phyloP scores from a whole-genome alignment of 1,140 invertebrate genomes.

The Marisa cornuarietis region DNA sequence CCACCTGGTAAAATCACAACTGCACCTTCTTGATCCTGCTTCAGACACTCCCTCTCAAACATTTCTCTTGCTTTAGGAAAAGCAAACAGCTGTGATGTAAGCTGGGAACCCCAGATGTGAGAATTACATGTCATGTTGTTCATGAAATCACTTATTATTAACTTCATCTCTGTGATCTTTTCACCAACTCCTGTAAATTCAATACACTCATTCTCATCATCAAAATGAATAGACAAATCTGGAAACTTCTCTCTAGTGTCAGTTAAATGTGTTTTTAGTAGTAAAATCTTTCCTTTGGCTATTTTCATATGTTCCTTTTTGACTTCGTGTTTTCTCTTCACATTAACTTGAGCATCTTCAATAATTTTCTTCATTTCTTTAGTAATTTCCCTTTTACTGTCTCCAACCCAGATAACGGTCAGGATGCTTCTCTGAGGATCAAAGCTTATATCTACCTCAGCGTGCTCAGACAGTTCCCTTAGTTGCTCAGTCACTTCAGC shows the following conservation, averaged over 20 bases:
- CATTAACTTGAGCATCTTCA: neutral
- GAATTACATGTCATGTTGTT: neutral
- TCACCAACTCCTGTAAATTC: slow-evolving; percentile 2
- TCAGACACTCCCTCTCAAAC: neutral
- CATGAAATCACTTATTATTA: neutral
- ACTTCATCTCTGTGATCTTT: neutral
- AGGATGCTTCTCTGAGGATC: neutral
- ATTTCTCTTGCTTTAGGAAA: neutral
- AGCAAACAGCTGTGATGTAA: neutral
- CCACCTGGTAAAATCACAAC: neutral
- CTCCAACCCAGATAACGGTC: neutral
- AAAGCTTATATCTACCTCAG: neutral
- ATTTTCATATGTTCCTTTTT: neutral
- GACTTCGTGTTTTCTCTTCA: slow-evolving; percentile 4
- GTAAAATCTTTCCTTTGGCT: neutral
- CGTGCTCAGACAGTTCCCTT: neutral
- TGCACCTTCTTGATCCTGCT: neutral
- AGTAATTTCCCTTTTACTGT: neutral
- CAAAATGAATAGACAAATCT: neutral
- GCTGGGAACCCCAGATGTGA: neutral
- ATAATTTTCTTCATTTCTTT: neutral
- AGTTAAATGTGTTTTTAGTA: slow-evolving; percentile 1
- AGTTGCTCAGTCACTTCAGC: neutral
- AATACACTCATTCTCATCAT: neutral
- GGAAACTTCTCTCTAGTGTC: neutral